phyloP scores from a whole-genome alignment of 2,888 invertebrate species.

The Mellilla xanthometata region DNA sequence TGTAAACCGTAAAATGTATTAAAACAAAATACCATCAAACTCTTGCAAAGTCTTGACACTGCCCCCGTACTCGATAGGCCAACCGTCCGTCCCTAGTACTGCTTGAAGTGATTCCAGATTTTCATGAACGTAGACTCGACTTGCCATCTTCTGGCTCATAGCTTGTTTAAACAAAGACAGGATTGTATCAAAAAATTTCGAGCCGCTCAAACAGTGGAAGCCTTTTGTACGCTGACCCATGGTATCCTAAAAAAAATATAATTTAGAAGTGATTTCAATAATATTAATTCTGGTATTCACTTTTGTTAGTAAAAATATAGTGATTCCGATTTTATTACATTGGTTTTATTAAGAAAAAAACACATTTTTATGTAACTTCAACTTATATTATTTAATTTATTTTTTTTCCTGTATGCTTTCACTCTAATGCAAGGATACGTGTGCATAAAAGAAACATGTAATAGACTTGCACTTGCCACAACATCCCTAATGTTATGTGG shows the following conservation, averaged over 20 bases:
- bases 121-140: constrained; percentile 37
- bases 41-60: constrained; percentile 32
- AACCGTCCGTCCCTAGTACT: constrained; percentile 33
- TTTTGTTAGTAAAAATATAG: too few species aligned
- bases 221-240: constrained; percentile 38
- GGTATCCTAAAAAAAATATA: constrained; percentile 38
- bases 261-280: too few species aligned
- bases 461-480: too few species aligned
- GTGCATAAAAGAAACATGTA: too few species aligned
- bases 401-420: too few species aligned
- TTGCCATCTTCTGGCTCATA: constrained; percentile 37
- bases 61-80: constrained; percentile 46
- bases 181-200: constrained; percentile 38
- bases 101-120: constrained; percentile 36
- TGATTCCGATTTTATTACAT: too few species aligned
- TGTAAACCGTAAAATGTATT: neutral
- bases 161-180: constrained; percentile 36
- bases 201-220: constrained; percentile 39
- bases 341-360: too few species aligned
- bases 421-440: too few species aligned
- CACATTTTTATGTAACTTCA: too few species aligned
- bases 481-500: too few species aligned
- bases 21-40: constrained; percentile 33
- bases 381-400: too few species aligned
- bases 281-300: too few species aligned